Percentiles rank a stretch among this genome's conserved stretches.
Conservation (phyloP, 2,113 vertebrate genomes). For the Otus sunia region DNA sequence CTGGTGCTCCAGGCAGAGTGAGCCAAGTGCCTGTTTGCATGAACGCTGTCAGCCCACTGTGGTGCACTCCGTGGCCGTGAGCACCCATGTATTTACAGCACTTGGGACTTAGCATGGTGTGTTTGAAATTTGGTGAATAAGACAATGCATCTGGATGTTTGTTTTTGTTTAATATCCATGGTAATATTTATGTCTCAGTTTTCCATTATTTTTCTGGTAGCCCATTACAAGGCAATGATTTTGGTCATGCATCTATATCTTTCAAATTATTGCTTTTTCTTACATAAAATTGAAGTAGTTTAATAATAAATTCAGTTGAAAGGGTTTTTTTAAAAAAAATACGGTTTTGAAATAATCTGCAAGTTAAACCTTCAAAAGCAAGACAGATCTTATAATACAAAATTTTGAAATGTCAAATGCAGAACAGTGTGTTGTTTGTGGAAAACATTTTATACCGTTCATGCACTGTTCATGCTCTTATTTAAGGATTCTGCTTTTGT, state of each 20-base stretch:
- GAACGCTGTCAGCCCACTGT: too few species aligned
- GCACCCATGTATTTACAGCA: background rate
- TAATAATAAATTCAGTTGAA: background rate
- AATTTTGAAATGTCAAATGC: conserved; percentile 21
- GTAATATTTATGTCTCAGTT: background rate
- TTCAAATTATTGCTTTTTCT: background rate
- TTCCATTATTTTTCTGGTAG: background rate
- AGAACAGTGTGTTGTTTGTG: background rate
- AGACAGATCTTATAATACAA: background rate
- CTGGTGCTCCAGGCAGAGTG: background rate
- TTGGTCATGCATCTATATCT: background rate
- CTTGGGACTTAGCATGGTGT: background rate
- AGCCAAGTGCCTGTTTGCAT: background rate
- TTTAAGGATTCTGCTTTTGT: conserved; percentile 2
- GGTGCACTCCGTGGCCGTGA: fast-evolving
- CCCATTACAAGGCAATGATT: background rate
- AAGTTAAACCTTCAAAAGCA: background rate
- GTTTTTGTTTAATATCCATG: background rate
- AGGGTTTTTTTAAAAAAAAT: background rate
- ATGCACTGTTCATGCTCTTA: background rate
- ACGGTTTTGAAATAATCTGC: background rate
- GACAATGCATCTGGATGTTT: background rate
- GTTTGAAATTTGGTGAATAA: background rate
- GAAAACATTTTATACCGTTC: background rate
- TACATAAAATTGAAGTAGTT: background rate